These are phyloP conservation scores for Sphaerodactylus townsendi DNA, from an alignment of 2,113 vertebrate species.

Conservation along the genomic window DNA sequence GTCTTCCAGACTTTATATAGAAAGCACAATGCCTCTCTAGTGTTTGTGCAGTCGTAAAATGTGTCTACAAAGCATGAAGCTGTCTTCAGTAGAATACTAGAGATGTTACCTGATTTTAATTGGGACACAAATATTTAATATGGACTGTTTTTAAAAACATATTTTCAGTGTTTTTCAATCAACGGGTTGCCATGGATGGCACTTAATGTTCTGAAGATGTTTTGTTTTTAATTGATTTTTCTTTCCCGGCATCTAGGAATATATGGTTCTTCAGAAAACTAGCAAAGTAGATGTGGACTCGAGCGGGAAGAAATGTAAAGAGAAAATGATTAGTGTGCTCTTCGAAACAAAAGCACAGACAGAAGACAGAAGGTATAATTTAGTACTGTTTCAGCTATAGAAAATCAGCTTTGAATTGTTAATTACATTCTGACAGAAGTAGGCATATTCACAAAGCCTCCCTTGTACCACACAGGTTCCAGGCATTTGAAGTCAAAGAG, in stretches of 20 bases:
- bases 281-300: conserved; percentile 92
- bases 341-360: conserved; percentile 76
- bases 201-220: conserved; percentile 48
- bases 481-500: conserved; percentile 83
- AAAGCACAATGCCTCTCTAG: background rate
- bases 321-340: conserved; percentile 92
- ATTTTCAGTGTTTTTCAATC: conserved; percentile 5
- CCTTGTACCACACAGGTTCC: conserved; percentile 75
- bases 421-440: conserved; percentile 73
- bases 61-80: background rate
- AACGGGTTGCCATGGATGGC: conserved; percentile 18
- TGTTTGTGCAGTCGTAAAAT: background rate
- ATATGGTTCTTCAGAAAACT: conserved; percentile 86
- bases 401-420: conserved; percentile 69
- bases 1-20: background rate
- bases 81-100: background rate
- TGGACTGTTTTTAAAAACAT: background rate
- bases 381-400: conserved; percentile 66
- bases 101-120: background rate
- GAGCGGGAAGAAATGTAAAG: conserved; percentile 90
- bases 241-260: conserved; percentile 74
- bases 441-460: conserved; percentile 66
- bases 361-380: conserved; percentile 81
- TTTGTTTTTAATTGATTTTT: background rate
- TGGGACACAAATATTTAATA: background rate